These are phyloP conservation scores for Colletes gigas DNA, from an alignment of 1,140 invertebrate genomes.

Conservation along the genomic window DNA sequence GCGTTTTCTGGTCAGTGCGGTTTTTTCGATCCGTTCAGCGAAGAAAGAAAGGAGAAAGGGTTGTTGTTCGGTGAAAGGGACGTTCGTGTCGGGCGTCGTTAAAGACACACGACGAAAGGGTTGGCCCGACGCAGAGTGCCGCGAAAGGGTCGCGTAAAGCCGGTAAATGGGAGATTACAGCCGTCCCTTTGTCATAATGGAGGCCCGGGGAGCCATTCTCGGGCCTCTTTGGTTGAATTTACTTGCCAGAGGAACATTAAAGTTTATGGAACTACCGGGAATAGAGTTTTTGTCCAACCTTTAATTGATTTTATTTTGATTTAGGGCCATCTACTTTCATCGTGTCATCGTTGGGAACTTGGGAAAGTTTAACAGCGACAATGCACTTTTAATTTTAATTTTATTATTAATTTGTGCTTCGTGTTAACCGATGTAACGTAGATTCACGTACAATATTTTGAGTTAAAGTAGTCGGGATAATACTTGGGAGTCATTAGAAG, in stretches of 20 bases:
- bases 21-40: constrained; percentile 50
- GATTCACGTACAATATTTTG: too few species aligned
- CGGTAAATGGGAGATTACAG: constrained; percentile 9
- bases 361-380: too few species aligned
- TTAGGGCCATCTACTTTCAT: neutral
- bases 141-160: neutral
- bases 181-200: neutral
- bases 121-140: neutral
- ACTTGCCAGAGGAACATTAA: too few species aligned
- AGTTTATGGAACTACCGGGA: neutral
- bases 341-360: too few species aligned
- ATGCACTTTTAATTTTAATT: too few species aligned
- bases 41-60: constrained; percentile 50
- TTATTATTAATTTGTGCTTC: too few species aligned
- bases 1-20: constrained; percentile 48
- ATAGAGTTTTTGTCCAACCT: neutral
- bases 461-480: neutral
- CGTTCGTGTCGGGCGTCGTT: constrained; percentile 6
- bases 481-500: neutral
- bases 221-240: accelerated
- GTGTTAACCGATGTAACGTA: too few species aligned
- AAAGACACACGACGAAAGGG: constrained; percentile 24
- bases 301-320: neutral
- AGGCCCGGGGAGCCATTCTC: neutral
- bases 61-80: constrained; percentile 51